Percentiles rank a stretch among this genome's conserved stretches.
Evolutionary conservation across 1,140 invertebrate species (phyloP).

Genomic region (Drosophila pandora): DNA sequence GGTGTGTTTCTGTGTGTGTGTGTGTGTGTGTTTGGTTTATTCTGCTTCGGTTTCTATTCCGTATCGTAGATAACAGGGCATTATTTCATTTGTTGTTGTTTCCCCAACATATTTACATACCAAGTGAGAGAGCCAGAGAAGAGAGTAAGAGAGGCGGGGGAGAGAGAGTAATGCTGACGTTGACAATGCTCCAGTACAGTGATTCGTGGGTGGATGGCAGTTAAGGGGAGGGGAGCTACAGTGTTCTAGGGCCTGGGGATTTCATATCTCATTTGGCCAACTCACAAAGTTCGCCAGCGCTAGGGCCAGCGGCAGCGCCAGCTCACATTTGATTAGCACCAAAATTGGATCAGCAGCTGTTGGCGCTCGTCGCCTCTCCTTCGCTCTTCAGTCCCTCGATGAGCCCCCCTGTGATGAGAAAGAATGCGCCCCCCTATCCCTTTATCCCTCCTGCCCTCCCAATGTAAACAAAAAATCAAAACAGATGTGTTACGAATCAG

Average conservation of each 20-base stretch:
- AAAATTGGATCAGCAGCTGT: slow-evolving; percentile 48
- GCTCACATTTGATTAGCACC: slow-evolving; percentile 47
- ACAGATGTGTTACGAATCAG: background rate
- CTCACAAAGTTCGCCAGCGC: slow-evolving; percentile 30
- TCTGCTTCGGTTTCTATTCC: slow-evolving; percentile 55
- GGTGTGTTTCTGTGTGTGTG: background rate
- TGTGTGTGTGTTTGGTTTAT: slow-evolving; percentile 31
- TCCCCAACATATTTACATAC: slow-evolving; percentile 70
- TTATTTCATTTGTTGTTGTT: slow-evolving; percentile 33
- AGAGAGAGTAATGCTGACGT: slow-evolving; percentile 46
- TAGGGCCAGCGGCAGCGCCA: slow-evolving; percentile 13
- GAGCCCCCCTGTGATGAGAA: background rate
- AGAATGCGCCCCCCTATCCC: slow-evolving; percentile 9
- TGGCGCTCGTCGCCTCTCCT: slow-evolving; percentile 16
- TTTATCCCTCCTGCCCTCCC: background rate
- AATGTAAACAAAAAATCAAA: background rate
- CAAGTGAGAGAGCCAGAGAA: background rate
- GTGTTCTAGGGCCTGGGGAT: slow-evolving; percentile 1
- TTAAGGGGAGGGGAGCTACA: background rate
- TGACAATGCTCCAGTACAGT: slow-evolving; percentile 33
- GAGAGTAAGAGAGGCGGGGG: background rate
- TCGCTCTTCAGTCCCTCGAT: background rate
- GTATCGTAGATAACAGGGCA: slow-evolving; percentile 64
- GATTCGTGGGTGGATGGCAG: slow-evolving; percentile 12
- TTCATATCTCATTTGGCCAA: slow-evolving; percentile 32